Percentiles rank a stretch among this genome's conserved stretches.
These are phyloP conservation scores for Urophycis tenuis DNA, from an alignment of 2,797 vertebrate genomes.

Conservation along the genomic window DNA sequence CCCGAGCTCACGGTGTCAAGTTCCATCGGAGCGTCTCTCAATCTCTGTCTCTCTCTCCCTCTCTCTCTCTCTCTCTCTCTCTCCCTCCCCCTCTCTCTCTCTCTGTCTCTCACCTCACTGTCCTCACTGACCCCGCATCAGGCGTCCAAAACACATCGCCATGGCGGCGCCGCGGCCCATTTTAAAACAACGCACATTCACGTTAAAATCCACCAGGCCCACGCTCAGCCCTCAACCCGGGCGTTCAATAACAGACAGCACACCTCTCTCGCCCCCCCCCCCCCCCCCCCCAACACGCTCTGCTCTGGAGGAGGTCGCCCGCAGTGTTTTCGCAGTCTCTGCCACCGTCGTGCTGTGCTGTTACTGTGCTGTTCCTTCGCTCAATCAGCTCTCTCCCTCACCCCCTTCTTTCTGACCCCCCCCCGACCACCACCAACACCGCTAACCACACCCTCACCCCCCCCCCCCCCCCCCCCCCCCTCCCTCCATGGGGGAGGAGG, in stretches of 20 bases:
- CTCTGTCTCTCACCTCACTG: constrained; percentile 32
- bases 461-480: background rate
- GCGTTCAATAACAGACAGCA: too few species aligned
- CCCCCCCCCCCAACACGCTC: background rate
- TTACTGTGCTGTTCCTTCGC: constrained; percentile 41
- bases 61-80: too few species aligned
- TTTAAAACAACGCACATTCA: too few species aligned
- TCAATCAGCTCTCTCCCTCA: constrained; percentile 29
- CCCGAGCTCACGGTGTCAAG: too few species aligned
- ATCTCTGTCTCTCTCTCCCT: too few species aligned
- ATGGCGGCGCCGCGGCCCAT: too few species aligned
- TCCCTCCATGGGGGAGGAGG: constrained; percentile 25
- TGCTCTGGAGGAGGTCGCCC: too few species aligned
- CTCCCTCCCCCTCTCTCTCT: constrained; percentile 22
- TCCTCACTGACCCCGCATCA: too few species aligned
- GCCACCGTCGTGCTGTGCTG: constrained; percentile 40
- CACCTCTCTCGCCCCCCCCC: background rate
- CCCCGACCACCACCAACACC: constrained; percentile 21
- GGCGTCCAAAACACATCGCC: too few species aligned
- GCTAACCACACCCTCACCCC: background rate
- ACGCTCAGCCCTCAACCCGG: constrained; percentile 17
- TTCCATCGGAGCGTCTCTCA: too few species aligned
- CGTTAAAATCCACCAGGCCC: too few species aligned
- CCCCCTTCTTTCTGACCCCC: background rate
- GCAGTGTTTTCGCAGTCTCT: background rate